These are phyloP conservation scores for Rhyzopertha dominica DNA, from an alignment of 1,140 invertebrate species.

Conservation along the genomic window DNA sequence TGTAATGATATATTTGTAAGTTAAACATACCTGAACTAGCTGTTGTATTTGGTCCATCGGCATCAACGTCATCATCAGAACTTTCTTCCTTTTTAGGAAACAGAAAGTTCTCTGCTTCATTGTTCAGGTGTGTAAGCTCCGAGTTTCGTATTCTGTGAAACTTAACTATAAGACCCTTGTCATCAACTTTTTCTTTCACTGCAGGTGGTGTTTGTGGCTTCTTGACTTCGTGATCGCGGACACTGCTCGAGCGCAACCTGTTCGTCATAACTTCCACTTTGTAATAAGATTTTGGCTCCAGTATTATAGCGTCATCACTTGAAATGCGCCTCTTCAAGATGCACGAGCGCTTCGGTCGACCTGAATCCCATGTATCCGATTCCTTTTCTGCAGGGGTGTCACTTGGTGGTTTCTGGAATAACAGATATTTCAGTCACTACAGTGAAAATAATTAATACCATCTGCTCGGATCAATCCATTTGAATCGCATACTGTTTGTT, in stretches of 20 bases:
- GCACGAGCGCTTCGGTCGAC: conserved; percentile 41
- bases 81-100: conserved; percentile 62
- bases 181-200: conserved; percentile 21
- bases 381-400: conserved; percentile 19
- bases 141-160: conserved; percentile 67
- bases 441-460: too few relatives aligned
- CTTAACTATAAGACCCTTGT: conserved; percentile 60
- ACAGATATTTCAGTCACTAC: too few relatives aligned
- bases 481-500: too few relatives aligned
- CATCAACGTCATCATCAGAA: conserved; percentile 44
- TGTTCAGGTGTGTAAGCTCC: conserved; percentile 67
- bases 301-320: conserved; percentile 53
- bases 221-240: conserved; percentile 24
- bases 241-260: conserved; percentile 59
- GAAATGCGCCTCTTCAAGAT: conserved; percentile 50
- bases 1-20: too few relatives aligned
- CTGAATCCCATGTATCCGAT: conserved; percentile 38
- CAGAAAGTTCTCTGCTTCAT: conserved; percentile 80
- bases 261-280: conserved; percentile 68
- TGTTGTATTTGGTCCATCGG: conserved; percentile 31
- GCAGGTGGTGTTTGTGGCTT: conserved; percentile 19
- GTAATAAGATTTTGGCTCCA: conserved; percentile 63
- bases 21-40: too few relatives aligned
- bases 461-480: too few relatives aligned
- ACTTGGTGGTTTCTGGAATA: conserved; percentile 26